Evolutionary conservation across 2,797 vertebrate genomes (phyloP).

Genomic region (Momotus momota): DNA sequence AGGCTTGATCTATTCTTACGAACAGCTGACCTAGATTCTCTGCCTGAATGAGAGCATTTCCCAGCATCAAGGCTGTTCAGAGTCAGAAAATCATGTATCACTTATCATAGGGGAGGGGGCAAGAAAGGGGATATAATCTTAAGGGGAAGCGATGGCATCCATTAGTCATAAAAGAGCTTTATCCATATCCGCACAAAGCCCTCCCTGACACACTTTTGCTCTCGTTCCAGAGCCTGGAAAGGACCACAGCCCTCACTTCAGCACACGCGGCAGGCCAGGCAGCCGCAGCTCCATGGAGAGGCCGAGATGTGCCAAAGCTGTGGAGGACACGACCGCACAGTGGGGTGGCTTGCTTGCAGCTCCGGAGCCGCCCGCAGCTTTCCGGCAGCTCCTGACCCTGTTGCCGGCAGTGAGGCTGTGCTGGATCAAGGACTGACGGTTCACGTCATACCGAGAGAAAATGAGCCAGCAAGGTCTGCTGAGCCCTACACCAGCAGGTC

Average conservation of each 20-base stretch:
- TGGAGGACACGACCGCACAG: background rate
- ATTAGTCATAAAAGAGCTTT: background rate
- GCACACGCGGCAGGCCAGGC: background rate
- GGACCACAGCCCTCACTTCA: background rate
- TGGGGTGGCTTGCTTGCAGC: fast-evolving
- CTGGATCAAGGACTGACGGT: background rate
- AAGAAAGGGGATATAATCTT: background rate
- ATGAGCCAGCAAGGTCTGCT: background rate
- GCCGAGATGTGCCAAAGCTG: background rate
- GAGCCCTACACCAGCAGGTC: background rate
- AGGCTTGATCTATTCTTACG: constrained; percentile 37
- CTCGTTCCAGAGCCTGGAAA: background rate
- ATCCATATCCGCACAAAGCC: background rate
- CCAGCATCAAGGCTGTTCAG: constrained; percentile 4
- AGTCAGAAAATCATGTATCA: constrained; percentile 27
- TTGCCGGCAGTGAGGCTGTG: fast-evolving
- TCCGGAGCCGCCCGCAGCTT: background rate
- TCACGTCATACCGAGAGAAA: background rate
- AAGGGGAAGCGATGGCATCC: background rate
- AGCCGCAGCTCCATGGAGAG: background rate
- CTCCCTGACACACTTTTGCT: background rate
- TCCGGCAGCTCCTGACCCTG: background rate
- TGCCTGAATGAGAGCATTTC: constrained; percentile 56
- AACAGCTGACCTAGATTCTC: constrained; percentile 77
- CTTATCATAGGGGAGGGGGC: background rate